Percentiles rank a stretch among this genome's conserved stretches.
phyloP scores from a whole-genome alignment of 1,140 invertebrate genomes.

The Acarapis woodi region DNA sequence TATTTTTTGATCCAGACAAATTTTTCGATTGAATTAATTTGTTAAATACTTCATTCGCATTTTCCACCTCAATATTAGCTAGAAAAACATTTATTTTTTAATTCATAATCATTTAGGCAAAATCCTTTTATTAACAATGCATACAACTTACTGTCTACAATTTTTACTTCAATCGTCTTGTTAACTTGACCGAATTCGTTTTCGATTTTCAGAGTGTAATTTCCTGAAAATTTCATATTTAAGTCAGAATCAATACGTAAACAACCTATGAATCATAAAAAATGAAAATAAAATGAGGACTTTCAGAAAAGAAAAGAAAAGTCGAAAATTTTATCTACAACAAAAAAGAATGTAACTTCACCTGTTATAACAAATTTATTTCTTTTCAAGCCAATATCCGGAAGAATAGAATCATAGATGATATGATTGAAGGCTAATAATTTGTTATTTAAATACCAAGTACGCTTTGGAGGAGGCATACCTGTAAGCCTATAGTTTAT shows the following conservation, averaged over 20 bases:
- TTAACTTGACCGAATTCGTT: slow-evolving; percentile 14
- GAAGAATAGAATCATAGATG: not conserved
- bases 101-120: not conserved
- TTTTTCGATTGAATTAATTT: not conserved
- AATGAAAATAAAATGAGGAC: too few relatives aligned
- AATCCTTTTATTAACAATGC: too few relatives aligned
- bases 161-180: slow-evolving; percentile 9
- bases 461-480: slow-evolving; percentile 13
- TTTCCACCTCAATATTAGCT: not conserved
- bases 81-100: not conserved
- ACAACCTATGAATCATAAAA: slow-evolving; percentile 2
- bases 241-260: slow-evolving; percentile 10
- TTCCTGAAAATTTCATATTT: slow-evolving; percentile 13
- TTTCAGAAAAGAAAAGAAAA: too few relatives aligned
- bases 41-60: not conserved
- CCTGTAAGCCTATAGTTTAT: slow-evolving; percentile 15
- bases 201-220: slow-evolving; percentile 14
- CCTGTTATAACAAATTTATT: not conserved
- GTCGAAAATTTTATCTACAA: not conserved
- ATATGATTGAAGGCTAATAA: slow-evolving; percentile 6
- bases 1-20: not conserved
- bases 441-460: slow-evolving; percentile 14
- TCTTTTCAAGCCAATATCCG: not conserved
- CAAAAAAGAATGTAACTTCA: not conserved
- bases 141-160: slow-evolving; percentile 9